Percentiles rank a stretch among this genome's conserved stretches.
phyloP scores from a whole-genome alignment of 2,113 vertebrate genomes.

The Dicrurus megarhynchus region DNA sequence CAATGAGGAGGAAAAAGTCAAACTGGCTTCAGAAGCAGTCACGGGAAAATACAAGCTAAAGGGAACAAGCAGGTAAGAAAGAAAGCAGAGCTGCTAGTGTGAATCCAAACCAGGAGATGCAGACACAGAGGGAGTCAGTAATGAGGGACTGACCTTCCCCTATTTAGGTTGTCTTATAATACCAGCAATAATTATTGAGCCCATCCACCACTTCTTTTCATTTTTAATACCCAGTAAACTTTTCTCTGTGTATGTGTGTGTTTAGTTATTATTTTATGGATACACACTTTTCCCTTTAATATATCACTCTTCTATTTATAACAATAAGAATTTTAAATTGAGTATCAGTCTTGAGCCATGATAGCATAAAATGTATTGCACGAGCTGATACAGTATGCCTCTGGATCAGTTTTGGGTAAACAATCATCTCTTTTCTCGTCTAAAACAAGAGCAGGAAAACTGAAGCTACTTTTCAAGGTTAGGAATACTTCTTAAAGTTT shows the following conservation, averaged over 20 bases:
- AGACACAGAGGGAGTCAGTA: neutral
- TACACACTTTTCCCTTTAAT: neutral
- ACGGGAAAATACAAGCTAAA: neutral
- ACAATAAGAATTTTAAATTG: neutral
- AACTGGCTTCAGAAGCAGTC: neutral
- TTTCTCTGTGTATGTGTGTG: neutral
- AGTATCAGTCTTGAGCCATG: neutral
- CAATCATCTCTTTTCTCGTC: neutral
- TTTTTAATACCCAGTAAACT: neutral
- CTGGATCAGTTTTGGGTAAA: neutral
- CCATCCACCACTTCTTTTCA: neutral
- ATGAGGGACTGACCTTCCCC: neutral
- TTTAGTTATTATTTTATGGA: neutral
- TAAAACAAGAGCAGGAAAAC: neutral
- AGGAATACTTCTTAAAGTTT: neutral
- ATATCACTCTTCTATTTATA: neutral
- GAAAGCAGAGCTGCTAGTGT: neutral
- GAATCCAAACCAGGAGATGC: neutral
- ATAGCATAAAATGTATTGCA: neutral
- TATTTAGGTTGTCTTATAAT: neutral
- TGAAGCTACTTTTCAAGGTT: neutral
- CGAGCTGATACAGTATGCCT: neutral
- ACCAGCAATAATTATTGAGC: neutral
- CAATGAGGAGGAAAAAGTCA: neutral
- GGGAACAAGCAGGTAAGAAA: neutral